These are phyloP conservation scores for Papilio aristodemus DNA, from an alignment of 1,140 invertebrate genomes.

Conservation along the genomic window DNA sequence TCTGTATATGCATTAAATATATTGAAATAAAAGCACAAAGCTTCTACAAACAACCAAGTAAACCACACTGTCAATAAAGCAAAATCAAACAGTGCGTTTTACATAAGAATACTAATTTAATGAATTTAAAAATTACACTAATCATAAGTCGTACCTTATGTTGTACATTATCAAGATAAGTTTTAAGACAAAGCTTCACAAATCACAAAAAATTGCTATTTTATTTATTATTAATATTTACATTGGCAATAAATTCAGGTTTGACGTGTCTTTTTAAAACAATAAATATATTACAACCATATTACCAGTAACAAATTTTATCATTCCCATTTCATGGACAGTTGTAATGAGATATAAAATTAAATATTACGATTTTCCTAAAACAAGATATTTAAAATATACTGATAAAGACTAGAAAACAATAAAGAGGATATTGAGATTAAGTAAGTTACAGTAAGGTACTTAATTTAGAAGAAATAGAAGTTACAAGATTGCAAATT, in stretches of 20 bases:
- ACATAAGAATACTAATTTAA: slow-evolving; percentile 1
- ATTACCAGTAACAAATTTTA: slow-evolving; percentile 14
- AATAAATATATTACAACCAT: slow-evolving; percentile 26
- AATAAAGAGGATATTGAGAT: not conserved
- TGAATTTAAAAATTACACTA: slow-evolving; percentile 9
- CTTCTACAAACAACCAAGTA: slow-evolving; percentile 15
- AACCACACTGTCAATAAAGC: slow-evolving; percentile 5
- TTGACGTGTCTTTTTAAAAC: slow-evolving; percentile 8
- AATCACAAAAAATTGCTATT: not conserved
- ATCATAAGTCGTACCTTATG: slow-evolving; percentile 12
- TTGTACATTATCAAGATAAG: slow-evolving; percentile 18
- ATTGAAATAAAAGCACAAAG: slow-evolving; percentile 14
- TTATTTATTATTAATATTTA: slow-evolving; percentile 15
- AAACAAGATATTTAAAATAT: slow-evolving; percentile 3
- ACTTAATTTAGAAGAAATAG: slow-evolving; percentile 16
- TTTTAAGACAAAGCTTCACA: slow-evolving; percentile 14
- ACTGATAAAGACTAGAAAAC: slow-evolving; percentile 26
- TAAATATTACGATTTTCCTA: slow-evolving; percentile 2
- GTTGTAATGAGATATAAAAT: slow-evolving; percentile 2
- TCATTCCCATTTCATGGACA: slow-evolving; percentile 23
- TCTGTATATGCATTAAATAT: not conserved
- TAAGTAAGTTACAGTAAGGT: slow-evolving; percentile 9
- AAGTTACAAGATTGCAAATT: not conserved
- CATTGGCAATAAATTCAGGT: slow-evolving; percentile 1
- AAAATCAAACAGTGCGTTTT: slow-evolving; percentile 15